Percentiles rank a stretch among this genome's conserved stretches.
Conservation (phyloP, 2,113 vertebrate genomes). For the Lophotis ruficrista region DNA sequence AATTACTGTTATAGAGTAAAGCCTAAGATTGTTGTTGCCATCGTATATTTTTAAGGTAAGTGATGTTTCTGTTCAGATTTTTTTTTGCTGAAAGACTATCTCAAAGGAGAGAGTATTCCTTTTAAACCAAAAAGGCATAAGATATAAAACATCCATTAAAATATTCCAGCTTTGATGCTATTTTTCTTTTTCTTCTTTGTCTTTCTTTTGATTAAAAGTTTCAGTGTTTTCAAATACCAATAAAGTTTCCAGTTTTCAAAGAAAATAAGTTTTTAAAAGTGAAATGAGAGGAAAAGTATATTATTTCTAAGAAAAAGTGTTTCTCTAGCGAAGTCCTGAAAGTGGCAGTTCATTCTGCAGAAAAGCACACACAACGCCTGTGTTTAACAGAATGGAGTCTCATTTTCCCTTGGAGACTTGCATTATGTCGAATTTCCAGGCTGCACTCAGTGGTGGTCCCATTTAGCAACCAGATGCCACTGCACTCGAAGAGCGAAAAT, state of each 20-base stretch:
- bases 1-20: conserved; percentile 40
- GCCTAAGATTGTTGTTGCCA: conserved; percentile 1
- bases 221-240: neutral
- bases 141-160: conserved; percentile 22
- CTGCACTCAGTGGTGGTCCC: neutral
- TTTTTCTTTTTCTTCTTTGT: neutral
- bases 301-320: neutral
- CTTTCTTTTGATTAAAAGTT: conserved; percentile 43
- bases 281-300: neutral
- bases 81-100: neutral
- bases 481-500: neutral
- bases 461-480: neutral
- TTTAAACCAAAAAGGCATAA: neutral
- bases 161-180: neutral
- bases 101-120: neutral
- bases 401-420: neutral
- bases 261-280: neutral
- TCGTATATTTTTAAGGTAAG: conserved; percentile 40
- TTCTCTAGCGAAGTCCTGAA: neutral
- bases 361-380: neutral
- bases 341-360: neutral
- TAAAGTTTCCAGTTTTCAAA: neutral
- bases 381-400: neutral
- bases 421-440: neutral
- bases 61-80: neutral